Evolutionary conservation across 2,113 vertebrate species (phyloP).

Genomic region (Mungos mungo): DNA sequence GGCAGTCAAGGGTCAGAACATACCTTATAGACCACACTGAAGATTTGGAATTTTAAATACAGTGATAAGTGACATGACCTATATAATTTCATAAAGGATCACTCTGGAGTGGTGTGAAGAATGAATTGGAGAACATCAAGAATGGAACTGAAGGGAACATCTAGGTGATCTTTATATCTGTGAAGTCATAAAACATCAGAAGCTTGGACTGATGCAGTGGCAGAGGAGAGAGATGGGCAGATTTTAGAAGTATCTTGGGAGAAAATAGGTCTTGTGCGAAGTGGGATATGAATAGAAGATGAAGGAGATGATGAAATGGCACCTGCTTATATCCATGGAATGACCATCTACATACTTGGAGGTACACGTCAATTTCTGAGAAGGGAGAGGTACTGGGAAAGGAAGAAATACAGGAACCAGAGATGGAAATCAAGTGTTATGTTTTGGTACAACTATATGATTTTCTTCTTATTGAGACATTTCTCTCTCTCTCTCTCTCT

Average conservation of each 20-base stretch:
- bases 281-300: not conserved
- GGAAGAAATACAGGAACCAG: not conserved
- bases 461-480: not conserved
- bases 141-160: not conserved
- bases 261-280: not conserved
- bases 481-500: not conserved
- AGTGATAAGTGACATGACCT: not conserved
- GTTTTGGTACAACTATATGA: not conserved
- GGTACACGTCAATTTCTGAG: not conserved
- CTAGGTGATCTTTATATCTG: not conserved
- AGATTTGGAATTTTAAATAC: not conserved
- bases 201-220: not conserved
- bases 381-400: not conserved
- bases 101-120: not conserved
- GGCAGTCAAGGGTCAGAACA: not conserved
- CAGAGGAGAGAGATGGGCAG: not conserved
- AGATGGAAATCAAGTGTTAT: not conserved
- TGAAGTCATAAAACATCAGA: not conserved
- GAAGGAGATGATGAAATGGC: not conserved
- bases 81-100: not conserved
- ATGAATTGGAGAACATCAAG: not conserved
- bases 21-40: not conserved
- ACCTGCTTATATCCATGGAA: not conserved
- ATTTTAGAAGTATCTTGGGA: not conserved
- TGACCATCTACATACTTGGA: not conserved